These are phyloP conservation scores for Anisognathus igniventris DNA, from an alignment of 2,797 vertebrate species.

Conservation along the genomic window DNA sequence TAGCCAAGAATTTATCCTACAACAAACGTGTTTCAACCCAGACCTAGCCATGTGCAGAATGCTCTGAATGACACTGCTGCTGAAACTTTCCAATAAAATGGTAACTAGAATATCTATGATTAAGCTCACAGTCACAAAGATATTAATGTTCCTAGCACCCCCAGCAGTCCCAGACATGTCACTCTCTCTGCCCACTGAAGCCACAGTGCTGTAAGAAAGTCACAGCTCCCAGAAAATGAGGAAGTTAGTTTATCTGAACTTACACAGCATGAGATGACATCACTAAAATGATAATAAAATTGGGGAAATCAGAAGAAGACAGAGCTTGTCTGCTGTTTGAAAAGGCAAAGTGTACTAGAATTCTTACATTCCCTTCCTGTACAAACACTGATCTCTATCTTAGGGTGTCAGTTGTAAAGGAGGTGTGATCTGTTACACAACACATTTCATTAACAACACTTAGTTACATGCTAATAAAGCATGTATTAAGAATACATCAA, in stretches of 20 bases:
- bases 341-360: not conserved
- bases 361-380: not conserved
- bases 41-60: not conserved
- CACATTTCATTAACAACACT: not conserved
- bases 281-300: not conserved
- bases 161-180: not conserved
- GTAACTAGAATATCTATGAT: not conserved
- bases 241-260: not conserved
- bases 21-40: not conserved
- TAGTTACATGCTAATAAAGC: conserved; percentile 18
- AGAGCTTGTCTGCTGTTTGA: not conserved
- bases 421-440: conserved; percentile 1
- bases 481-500: not conserved
- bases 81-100: not conserved
- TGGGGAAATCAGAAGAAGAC: not conserved
- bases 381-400: not conserved
- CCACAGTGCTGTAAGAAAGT: not conserved
- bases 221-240: not conserved
- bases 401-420: not conserved
- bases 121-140: not conserved
- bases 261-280: not conserved
- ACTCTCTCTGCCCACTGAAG: not conserved
- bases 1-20: not conserved
- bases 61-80: not conserved
- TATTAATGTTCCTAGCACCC: not conserved